Evolutionary conservation across 2,888 invertebrate species (phyloP), one percentile per base, ranked within the genome.

Genomic region (Mimas tiliae): DNA sequence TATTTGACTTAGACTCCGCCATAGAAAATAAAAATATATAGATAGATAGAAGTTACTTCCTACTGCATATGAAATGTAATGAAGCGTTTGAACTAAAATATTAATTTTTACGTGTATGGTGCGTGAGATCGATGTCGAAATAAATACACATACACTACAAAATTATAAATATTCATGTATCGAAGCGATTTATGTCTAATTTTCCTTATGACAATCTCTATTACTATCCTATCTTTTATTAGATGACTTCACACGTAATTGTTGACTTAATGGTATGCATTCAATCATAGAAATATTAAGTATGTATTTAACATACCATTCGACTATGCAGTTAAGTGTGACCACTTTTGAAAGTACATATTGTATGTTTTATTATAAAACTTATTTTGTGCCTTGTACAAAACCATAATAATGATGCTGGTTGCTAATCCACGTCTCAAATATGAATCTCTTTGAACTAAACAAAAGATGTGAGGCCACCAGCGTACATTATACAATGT

Each of bases 301-400:
- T 9, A 1, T 52, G n/a, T 11, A 33, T 8, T 16, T 16, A 11
- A 38, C 19, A 11, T 16, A 38, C 19, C 42, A 58, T 19, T 42
- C 42, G 12, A 19, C 8, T 58, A 21, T 38, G 38, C 19, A 42
- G 12, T 21, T 58, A 12, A 16, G 9, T 55, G 55, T n/a, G 16
- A 34, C 27, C 38, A 55, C 55, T 8, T 38, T 27, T 27, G 27
- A 27, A 27, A 1, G n/a, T 16, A 55, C n/a, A 19, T 50, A 19
- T n/a, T n/a, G n/a, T 53, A 53, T 19, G 53, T 53, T 58, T 19
- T 19, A 58, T 42, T 58, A 19, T 33, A 27, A 63, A 51, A 55
- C 52, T 91, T 91, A 77, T 87, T 87, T 91, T 87, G 92, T 93
- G 92, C 92, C 92, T 92, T 93, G 84, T 86, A 72, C 80, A 79